Conservation (phyloP, 1,140 invertebrate species). For the Penaeus indicus region DNA sequence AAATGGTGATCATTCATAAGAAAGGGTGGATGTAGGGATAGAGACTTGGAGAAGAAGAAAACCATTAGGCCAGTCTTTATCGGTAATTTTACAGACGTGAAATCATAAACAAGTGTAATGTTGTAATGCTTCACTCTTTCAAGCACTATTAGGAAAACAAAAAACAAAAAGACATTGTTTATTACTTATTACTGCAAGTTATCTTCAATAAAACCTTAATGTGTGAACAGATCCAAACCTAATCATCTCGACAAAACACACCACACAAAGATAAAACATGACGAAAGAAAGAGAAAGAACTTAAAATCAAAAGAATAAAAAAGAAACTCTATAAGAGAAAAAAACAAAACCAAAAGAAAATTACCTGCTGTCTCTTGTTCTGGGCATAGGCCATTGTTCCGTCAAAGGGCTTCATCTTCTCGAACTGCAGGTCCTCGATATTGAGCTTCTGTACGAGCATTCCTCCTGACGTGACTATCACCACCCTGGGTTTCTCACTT, state of each 20-base stretch:
- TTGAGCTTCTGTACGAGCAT: slow-evolving; percentile 74
- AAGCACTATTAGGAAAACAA: too few species aligned
- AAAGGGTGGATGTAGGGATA: too few species aligned
- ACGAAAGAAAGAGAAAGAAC: neutral
- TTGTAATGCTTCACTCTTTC: too few species aligned
- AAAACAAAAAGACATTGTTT: too few species aligned
- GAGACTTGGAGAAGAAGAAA: too few species aligned
- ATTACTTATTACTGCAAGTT: too few species aligned
- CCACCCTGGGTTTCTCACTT: slow-evolving; percentile 67
- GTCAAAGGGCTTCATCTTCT: slow-evolving; percentile 72
- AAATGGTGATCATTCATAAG: neutral
- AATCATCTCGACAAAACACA: neutral
- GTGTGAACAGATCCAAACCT: neutral
- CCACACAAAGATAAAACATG: neutral
- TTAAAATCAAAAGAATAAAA: neutral
- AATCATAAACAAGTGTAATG: too few species aligned
- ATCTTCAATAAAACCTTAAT: too few species aligned
- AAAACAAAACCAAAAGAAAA: neutral
- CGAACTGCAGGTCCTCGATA: slow-evolving; percentile 71
- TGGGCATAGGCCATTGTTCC: slow-evolving; percentile 74
- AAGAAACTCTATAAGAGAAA: neutral
- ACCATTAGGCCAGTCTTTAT: too few species aligned
- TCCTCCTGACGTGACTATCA: slow-evolving; percentile 73
- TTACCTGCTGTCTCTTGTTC: slow-evolving; percentile 73
- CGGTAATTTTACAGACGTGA: too few species aligned